Evolutionary conservation across 2,888 invertebrate genomes (phyloP), one percentile per base, ranked within the genome.

Genomic region (Cetonia aurata): DNA sequence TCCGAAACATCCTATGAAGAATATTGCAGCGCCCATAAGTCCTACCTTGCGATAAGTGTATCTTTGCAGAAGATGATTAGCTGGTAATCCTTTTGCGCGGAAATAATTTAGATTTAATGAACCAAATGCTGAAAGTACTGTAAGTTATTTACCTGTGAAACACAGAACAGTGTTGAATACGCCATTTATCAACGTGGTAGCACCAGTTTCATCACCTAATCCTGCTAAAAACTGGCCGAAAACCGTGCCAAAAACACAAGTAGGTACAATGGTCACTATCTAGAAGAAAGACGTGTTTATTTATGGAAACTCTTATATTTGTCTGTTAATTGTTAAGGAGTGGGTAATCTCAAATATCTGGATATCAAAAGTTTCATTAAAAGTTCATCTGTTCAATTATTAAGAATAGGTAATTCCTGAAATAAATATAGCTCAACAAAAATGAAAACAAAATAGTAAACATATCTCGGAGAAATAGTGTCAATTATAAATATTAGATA

Each of bases 1-100:
- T 67, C 89, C 76, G 10, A 90, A 82, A 67, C 90, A 89, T 12
- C 93, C 92, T 1, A 89, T 70, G 10, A 89, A 86, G 75, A 89
- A 93, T 0, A 92, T 80, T 0, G 87, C 79, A 0, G 91, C 91
- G 0, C 93, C 93, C 0, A 87, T 80, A 0, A 93, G 73, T 0
- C 92, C 93, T 0, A 93, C 90, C 75, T 87, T 86, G 17, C 93
- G 87, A 75, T 91, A 88, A 0, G 91, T 88, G 77, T 88, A 92
- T 71, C 86, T 89, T 77, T 90, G 90, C 57, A 93, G 83, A 0
- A 93, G 85, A 50, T 88, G 88, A 25, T 91, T 92, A 17, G 91
- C 89, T 62, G 91, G 85, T 56, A 93, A 86, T 46, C 93, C 93
- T 91, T 52, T 25, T 37, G 10, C 6, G 10, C 2, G 37, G 8